Evolutionary conservation across 2,888 invertebrate genomes (phyloP), one percentile per base, ranked within the genome.

Genomic region (Drosophila neotestacea): DNA sequence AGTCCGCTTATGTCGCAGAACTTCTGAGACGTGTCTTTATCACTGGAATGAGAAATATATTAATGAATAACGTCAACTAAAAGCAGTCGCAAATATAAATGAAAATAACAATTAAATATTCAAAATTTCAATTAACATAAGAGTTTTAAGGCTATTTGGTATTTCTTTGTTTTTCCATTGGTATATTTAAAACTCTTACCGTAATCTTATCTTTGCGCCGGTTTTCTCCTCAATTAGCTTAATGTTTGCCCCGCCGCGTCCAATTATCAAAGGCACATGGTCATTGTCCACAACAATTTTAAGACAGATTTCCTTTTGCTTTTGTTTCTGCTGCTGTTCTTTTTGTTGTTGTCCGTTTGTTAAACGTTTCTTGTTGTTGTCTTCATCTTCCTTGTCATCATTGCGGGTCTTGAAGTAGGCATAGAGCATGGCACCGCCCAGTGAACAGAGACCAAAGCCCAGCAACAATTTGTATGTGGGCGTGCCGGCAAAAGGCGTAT

Each of bases 221-320:
- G 96, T 95, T 79, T 94, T 94, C 59, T 94, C 94, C 91, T 97
- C 95, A 70, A 98, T 95, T 64, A 94, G 93, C 91, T 96, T 96
- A 52, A 98, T 95, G 85, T 95, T 95, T n/a, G 94, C 93, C 6
- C 98, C 97, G 81, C 94, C 95, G 78, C 96, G 94, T 39, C 98
- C 96, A 83, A 96, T 95, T 62, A 96, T 92, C 59, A 94, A 93
- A 6, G 95, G 94, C 16, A 96, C 94, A 84, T 94, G 93, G 61
- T 94, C 94, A 82, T 94, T 95, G 0, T 95, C 94, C 27, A 96
- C 93, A 73, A 93, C 91, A 4, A 95, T 91, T 91, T 95, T 95
- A 52, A 94, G 91, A 13, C 93, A 92, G 81, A 94, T 93, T 52
- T 92, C 92, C 77, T 93, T 91, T 34, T 73, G 72, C 30, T 79